Base-by-base conservation (phyloP, 1,140 invertebrate genomes). In the Drosophila trapezifrons region DNA sequence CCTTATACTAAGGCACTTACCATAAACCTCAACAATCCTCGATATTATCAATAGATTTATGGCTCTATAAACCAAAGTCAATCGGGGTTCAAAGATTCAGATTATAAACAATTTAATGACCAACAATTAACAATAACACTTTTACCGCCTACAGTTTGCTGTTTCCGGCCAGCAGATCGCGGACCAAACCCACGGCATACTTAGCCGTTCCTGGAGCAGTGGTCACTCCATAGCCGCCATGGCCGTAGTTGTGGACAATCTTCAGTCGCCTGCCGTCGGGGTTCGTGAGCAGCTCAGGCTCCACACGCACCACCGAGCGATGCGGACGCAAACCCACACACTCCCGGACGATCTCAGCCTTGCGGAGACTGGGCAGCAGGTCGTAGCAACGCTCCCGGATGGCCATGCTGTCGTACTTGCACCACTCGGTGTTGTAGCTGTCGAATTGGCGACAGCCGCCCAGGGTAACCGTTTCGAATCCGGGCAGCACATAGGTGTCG, bases 171-270 rank as follows among this genome's bases (percentile, higher is more conserved):
- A 94, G 78, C 15, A 94, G 69, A 76, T 96, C 94, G 66, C 94
- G 92, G 0, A 95, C 95, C 5, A 97, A 91, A 25, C 94, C 78
- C 1, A 96, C 94, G 1, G 97, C 96, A 78, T 97, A 93, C 54
- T 95, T 93, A 2, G 95, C 95, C 2, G 97, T 98, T 35, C 98
- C 98, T 15, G 97, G 98, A 10, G 96, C 96, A 35, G 96, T 95
- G 60, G 96, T 96, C 2, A 98, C 95, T 7, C 98, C 97, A 92
- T 98, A 97, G 4, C 97, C 97, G 2, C 97, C 97, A 90, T 98
- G 98, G 4, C 98, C 98, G 90, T 98, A 98, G 92, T 98, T 97
- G 91, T 99, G 97, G 1, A 98, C 95, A 15, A 98, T 91, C 93
- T 96, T 94, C 15, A 94, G 60, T 27, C 66, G 83, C 86, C 91